Evolutionary conservation across 2,888 invertebrate genomes (phyloP), one percentile per base, ranked within the genome.

Genomic region (Lydus trimaculatus): DNA sequence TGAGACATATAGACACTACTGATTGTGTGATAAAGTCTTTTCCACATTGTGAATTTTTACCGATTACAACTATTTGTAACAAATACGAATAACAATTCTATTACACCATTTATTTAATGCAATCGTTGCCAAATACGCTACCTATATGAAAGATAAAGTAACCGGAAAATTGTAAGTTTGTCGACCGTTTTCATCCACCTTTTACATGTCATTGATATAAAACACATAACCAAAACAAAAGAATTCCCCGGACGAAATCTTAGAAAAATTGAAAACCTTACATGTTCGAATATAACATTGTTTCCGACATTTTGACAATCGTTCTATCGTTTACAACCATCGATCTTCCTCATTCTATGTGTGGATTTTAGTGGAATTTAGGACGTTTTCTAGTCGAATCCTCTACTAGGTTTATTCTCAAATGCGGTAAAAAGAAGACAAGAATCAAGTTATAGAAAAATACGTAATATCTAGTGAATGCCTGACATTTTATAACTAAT

Each of bases 221-320:
- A 8, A 20, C 4, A 9, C 20, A 13, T 8, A n/a, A n/a, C 2
- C 17, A 17, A 43, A n/a, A 48, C 20, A 20, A 48, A 48, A 48
- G 48, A 48, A 48, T 20, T 48, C 3, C 20, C 20, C 20, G 48
- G 20, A 20, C 48, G 20, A 20, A 48, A 48, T 48, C 9, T 20
- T 20, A 48, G 48, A 48, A 48, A 48, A 48, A 48, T 48, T 48
- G 48, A 48, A 48, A 48, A 20, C 48, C 20, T 20, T 2, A 48
- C 48, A 48, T 48, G 48, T 48, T 20, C 20, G 7, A 20, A 20
- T 48, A 20, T 48, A 20, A 48, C 48, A 48, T 48, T 48, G 20
- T 20, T 48, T 48, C 48, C 48, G 48, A 48, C 48, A 20, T 48
- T 48, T 48, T 48, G 48, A 48, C 48, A 48, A 48, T 48, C 48